Base-by-base conservation (phyloP, 2,888 invertebrate species). In the Dynastes grantii region DNA sequence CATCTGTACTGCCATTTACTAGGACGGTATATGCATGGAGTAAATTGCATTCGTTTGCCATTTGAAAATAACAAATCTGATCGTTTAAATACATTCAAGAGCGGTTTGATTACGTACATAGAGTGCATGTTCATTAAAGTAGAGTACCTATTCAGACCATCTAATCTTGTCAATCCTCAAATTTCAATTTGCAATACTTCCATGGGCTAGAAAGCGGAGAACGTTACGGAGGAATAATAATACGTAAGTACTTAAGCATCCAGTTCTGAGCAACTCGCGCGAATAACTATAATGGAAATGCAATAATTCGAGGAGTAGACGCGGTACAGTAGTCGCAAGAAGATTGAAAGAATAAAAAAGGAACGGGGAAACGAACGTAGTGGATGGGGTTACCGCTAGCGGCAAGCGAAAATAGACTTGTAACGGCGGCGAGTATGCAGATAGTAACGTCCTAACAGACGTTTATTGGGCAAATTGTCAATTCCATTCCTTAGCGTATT, bases 381-480 rank as follows among this genome's bases (percentile, higher is more conserved):
- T 70, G 76, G 61, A 77, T 55, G 73, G 76, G 68, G 75, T 80
- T 80, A 75, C 70, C 78, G 73, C 71, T 16, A 61, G 58, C 45
- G 45, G 49, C 22, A 73, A 58, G 40, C 58, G 58, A 58, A 40
- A 73, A 73, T 73, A 58, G 73, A 73, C 58, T 73, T 73, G 77
- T 68, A 68, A 77, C 68, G 77, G 58, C 68, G 70, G 68, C 37
- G 70, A 79, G 79, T 80, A 82, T 78, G 82, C 82, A 81, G 80
- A 82, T 80, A 79, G 80, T 80, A 81, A 81, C 77, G 79, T 78
- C 80, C 80, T 77, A 81, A 80, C 78, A 78, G 81, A 82, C 82
- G 81, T 81, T 82, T 81, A 82, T 82, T 80, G 82, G 78, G 80
- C 80, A 82, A 81, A 81, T 81, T 80, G 82, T 82, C 82, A 82